A percentile compares a stretch with the other conserved stretches of the same genome.
phyloP scores from a whole-genome alignment of 2,888 invertebrate genomes.

The Pristionchus mayeri region DNA sequence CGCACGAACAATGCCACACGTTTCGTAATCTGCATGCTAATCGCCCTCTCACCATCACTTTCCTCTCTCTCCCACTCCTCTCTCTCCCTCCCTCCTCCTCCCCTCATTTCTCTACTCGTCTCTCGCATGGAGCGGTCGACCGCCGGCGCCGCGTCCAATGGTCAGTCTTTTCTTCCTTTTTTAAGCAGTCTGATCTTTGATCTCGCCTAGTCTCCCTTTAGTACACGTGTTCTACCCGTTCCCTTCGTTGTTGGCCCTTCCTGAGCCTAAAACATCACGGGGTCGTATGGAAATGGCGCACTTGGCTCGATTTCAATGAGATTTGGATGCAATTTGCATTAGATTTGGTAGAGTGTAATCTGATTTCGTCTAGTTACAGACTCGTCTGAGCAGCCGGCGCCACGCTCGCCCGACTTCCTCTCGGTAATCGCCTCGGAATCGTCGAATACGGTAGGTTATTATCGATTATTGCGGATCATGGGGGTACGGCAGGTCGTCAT shows the following conservation, averaged over 20 bases:
- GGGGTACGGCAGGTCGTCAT: background rate
- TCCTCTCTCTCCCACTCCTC: no score
- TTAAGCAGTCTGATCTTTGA: background rate
- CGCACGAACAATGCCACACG: no score
- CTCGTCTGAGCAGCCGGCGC: background rate
- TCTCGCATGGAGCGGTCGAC: background rate
- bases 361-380: no score
- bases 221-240: background rate
- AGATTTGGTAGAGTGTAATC: background rate
- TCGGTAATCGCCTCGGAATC: slow-evolving; percentile 20
- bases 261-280: background rate
- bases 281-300: background rate
- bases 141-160: background rate
- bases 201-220: no score
- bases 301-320: background rate
- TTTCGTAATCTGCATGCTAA: no score
- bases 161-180: slow-evolving; percentile 1
- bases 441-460: slow-evolving; percentile 21
- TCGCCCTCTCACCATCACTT: no score
- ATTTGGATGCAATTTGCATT: background rate
- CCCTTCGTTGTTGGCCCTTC: background rate
- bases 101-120: slow-evolving; percentile 23
- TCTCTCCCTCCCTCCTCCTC: no score
- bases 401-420: background rate
- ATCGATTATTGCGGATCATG: background rate